Percentiles rank a stretch among this genome's conserved stretches.
Evolutionary conservation across 2,113 vertebrate species (phyloP).

Genomic region (Haliaeetus leucogaster): DNA sequence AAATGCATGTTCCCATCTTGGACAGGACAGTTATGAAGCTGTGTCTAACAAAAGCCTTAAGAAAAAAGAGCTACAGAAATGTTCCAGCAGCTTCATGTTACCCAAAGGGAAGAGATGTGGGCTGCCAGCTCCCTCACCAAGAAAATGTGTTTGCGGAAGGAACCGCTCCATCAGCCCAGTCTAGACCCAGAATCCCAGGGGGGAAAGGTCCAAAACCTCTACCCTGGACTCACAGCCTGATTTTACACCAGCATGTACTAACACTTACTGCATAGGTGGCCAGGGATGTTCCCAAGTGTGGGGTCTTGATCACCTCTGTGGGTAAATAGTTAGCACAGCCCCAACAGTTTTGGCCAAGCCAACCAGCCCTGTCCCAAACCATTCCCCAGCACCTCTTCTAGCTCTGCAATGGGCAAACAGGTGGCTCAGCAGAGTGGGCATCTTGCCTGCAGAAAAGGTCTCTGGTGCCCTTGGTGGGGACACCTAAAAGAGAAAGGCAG

Average conservation of each 20-base stretch:
- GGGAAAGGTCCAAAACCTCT: neutral
- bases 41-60: neutral
- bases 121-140: neutral
- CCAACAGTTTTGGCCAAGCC: neutral
- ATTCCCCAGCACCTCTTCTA: neutral
- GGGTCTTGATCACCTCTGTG: neutral
- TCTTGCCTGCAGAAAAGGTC: neutral
- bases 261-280: neutral
- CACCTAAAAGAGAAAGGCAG: neutral
- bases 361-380: neutral
- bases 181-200: neutral
- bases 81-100: neutral
- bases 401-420: neutral
- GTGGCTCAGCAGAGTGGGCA: neutral
- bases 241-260: neutral
- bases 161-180: neutral
- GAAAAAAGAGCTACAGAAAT: neutral
- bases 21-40: neutral
- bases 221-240: neutral
- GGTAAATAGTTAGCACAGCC: neutral
- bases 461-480: neutral
- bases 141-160: neutral
- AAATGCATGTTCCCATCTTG: neutral
- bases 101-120: neutral
- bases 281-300: neutral